Base-by-base conservation (phyloP, 2,113 vertebrate genomes). In the Labeo rohita region DNA sequence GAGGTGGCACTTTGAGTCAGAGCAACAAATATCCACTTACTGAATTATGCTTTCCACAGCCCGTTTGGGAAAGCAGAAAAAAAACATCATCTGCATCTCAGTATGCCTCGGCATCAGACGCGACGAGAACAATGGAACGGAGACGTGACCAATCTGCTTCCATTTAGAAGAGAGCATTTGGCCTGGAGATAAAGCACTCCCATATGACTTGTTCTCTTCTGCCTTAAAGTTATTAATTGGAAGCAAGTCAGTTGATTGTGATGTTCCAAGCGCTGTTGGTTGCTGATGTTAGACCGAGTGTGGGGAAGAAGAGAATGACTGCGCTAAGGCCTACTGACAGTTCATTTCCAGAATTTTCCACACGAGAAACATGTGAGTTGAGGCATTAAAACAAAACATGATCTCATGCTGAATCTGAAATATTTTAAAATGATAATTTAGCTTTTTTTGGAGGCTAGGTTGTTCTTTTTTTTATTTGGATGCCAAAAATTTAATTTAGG, bases 121-220 rank as follows among this genome's bases (percentile, higher is more conserved):
- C 70, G 23, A 89, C 50, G 34, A 45, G 81, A 84, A 89, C 89
- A 89, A 84, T 86, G 49, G 50, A 83, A 78, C 10, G 18, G 75
- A 86, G 75, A 88, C 79, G 76, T 72, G 83, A 65, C 45, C 74
- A 84, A 88, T 91, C 87, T 90, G 90, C 61, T 90, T 91, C 73
- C 49, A 86, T 84, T 91, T 88, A 90, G 79, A 61, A 83, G 80
- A 74, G 82, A 84, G 78, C 77, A 79, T 79, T 89, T 90, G 80
- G 84, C 68, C 45, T 72, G n/a, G 56, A 84, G 73, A 70, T 86
- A 87, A 90, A 89, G 84, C 75, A 89, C 61, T 86, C 86, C 89
- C 89, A 90, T 87, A 84, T 91, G 91, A 89, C 68, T 83, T 86
- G 74, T 86, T 70, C 78, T 89, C 74, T 73, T 79, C 61, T 61